phyloP scores from a whole-genome alignment of 2,113 vertebrate species.

The Psephotus haematonotus region DNA sequence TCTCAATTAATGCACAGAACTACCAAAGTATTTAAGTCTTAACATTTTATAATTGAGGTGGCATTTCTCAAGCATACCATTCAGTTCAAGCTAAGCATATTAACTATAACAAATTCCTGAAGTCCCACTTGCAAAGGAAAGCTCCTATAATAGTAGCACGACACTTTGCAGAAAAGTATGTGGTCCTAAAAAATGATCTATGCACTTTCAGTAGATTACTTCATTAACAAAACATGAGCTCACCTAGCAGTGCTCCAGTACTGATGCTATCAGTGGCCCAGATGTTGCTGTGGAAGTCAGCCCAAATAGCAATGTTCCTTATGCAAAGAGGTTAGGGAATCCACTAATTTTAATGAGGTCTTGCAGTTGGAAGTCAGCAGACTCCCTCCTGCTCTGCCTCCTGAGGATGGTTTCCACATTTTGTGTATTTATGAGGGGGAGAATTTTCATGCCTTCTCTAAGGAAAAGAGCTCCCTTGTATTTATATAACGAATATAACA shows the following conservation, averaged over 20 bases:
- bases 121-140: constrained; percentile 11
- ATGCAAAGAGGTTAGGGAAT: constrained; percentile 44
- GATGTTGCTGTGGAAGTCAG: constrained; percentile 64
- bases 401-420: constrained; percentile 1
- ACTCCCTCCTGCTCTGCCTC: constrained; percentile 22
- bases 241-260: constrained; percentile 61
- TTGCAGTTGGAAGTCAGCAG: constrained; percentile 18
- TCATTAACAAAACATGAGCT: constrained; percentile 69
- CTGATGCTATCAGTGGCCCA: constrained; percentile 60
- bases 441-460: neutral
- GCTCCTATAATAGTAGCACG: neutral
- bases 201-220: constrained; percentile 43
- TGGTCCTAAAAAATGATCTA: constrained; percentile 43
- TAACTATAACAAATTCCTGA: neutral
- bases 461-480: neutral
- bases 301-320: constrained; percentile 47
- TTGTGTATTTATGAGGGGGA: neutral
- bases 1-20: neutral
- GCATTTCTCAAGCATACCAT: neutral
- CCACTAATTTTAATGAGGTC: constrained; percentile 40
- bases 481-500: neutral
- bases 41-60: neutral
- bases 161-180: constrained; percentile 14
- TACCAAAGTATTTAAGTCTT: neutral
- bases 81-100: neutral